phyloP scores from a whole-genome alignment of 1,140 invertebrate genomes.

The Polyergus mexicanus region DNA sequence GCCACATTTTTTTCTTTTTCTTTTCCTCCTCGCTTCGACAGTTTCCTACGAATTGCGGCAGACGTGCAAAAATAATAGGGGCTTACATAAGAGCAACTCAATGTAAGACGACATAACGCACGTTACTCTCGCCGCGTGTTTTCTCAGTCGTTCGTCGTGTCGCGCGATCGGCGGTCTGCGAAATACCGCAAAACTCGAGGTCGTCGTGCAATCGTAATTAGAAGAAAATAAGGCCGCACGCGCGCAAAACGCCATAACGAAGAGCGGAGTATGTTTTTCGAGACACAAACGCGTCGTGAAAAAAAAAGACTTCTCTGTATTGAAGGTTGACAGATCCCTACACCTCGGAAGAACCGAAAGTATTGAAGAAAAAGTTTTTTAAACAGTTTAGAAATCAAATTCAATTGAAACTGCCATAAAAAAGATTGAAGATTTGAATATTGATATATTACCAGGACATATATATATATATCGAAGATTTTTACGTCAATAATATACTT shows the following conservation, averaged over 20 bases:
- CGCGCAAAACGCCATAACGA: background rate
- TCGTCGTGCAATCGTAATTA: conserved; percentile 36
- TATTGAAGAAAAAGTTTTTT: conserved; percentile 16
- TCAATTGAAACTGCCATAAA: conserved; percentile 2
- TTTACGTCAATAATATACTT: background rate
- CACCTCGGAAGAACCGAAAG: background rate
- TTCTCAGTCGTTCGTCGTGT: conserved; percentile 50
- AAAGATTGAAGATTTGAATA: background rate
- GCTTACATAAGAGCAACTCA: conserved; percentile 74
- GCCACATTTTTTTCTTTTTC: conserved; percentile 62
- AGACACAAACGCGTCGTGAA: background rate
- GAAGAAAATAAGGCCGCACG: conserved; percentile 11
- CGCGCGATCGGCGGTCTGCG: conserved; percentile 55
- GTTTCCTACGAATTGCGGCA: conserved; percentile 74
- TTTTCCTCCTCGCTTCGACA: conserved; percentile 54
- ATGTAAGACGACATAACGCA: conserved; percentile 64
- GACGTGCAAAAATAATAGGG: conserved; percentile 80
- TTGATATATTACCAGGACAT: too few species aligned
- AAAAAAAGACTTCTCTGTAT: background rate
- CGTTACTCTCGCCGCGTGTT: conserved; percentile 28
- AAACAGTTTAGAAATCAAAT: background rate
- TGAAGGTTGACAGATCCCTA: background rate
- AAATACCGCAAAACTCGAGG: conserved; percentile 42
- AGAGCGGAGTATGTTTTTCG: background rate
- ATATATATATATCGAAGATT: background rate